Evolutionary conservation across 2,113 vertebrate species (phyloP), one percentile per base, ranked within the genome.

Genomic region (Camelus dromedarius): DNA sequence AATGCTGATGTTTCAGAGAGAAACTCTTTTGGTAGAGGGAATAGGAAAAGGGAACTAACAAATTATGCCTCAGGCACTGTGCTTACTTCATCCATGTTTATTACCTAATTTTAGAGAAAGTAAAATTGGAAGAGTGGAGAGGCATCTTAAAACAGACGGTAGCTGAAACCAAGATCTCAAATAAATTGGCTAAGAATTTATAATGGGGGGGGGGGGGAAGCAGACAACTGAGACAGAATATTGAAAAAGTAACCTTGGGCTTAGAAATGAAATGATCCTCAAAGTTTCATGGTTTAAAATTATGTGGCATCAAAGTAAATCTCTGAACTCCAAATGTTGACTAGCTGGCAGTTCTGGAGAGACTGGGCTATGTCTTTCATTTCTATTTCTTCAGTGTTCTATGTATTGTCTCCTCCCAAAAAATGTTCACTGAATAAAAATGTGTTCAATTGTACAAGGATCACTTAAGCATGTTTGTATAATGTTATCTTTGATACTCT

Each of bases 161-260:
- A 89, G 9, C 13, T 38, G 16, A 93, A 97, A 67, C 16, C n/a
- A 79, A 86, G 5, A 73, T 69, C 95, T 42, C 32, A 42, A 72
- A 72, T 50, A 70, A 89, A 89, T 48, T 92, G 26, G 2, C 19
- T 60, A 79, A 26, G 9, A 77, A 77, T 82, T 77, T 50, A 88
- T 5, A 82, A 72, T 48, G 0, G 11, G 5, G 22, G 13, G 20
- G 13, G 20, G 35, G n/a, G 1, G 66, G 4, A 4, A 30, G 18
- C 3, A 81, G 20, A n/a, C 6, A 60, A 82, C 20, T 52, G 9
- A 54, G 50, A 86, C 28, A 22, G 1, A 88, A 81, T 50, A 73
- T n/a, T 62, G 5, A 82, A 77, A 92, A 88, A 6, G 2, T 52
- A 54, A 32, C 12, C 6, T 2, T 79, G n/a, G 18, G 30, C 4